phyloP scores from a whole-genome alignment of 2,888 invertebrate species.

The Zygaena filipendulae region DNA sequence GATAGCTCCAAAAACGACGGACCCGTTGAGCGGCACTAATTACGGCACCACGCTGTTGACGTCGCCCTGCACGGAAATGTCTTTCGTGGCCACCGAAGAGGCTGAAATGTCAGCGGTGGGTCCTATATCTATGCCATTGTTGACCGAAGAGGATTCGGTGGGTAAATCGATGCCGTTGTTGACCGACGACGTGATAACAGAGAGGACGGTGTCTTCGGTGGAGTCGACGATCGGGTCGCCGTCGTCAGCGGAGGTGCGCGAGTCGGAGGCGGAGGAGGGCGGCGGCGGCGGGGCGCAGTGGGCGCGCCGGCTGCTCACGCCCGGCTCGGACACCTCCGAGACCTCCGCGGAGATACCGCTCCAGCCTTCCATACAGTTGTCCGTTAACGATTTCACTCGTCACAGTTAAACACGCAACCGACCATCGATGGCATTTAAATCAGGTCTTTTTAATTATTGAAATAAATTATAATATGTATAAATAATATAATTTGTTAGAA shows the following conservation, averaged over 20 bases:
- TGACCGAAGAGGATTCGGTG: conserved; percentile 56
- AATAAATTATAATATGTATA: too few relatives aligned
- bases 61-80: conserved; percentile 45
- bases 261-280: conserved; percentile 33
- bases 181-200: conserved; percentile 38
- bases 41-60: conserved; percentile 31
- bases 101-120: conserved; percentile 32
- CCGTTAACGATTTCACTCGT: conserved; percentile 36
- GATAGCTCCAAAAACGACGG: conserved; percentile 68
- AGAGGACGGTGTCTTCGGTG: conserved; percentile 32
- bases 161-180: conserved; percentile 52
- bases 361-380: conserved; percentile 47
- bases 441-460: too few relatives aligned
- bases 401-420: conserved; percentile 36
- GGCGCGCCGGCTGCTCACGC: conserved; percentile 41
- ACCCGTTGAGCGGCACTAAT: conserved; percentile 38
- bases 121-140: conserved; percentile 70
- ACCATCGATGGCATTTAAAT: too few relatives aligned
- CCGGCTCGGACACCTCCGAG: conserved; percentile 46
- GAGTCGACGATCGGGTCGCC: conserved; percentile 35
- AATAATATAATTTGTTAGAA: too few relatives aligned
- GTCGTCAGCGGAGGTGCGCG: conserved; percentile 32
- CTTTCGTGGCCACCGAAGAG: conserved; percentile 36
- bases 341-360: conserved; percentile 49
- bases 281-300: conserved; percentile 34